phyloP scores from a whole-genome alignment of 2,797 vertebrate species.

The Ciconia nigra region DNA sequence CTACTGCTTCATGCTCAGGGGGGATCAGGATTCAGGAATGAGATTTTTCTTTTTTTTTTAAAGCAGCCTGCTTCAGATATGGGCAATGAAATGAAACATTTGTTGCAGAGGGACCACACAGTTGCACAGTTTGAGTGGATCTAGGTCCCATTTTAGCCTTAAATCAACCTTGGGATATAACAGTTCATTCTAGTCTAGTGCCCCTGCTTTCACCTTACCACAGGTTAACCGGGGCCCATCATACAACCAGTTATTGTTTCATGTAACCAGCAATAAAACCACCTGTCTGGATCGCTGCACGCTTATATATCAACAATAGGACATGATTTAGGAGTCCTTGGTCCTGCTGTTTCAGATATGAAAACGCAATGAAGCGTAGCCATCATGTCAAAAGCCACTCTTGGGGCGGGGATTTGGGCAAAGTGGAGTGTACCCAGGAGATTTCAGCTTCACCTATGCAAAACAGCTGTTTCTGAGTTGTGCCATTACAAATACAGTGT shows the following conservation, averaged over 20 bases:
- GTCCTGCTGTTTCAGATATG: background rate
- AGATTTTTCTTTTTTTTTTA: background rate
- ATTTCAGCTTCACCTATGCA: background rate
- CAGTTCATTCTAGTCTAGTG: background rate
- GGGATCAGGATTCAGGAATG: background rate
- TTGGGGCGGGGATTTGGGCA: background rate
- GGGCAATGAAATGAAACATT: background rate
- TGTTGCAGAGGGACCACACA: background rate
- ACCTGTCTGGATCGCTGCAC: constrained; percentile 5
- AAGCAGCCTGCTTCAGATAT: background rate
- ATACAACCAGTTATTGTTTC: constrained; percentile 9
- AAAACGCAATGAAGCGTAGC: background rate
- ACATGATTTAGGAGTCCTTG: background rate
- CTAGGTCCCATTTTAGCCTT: background rate
- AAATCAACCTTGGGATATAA: background rate
- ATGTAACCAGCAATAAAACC: background rate
- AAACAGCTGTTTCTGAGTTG: background rate
- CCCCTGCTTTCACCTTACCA: background rate
- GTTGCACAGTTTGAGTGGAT: background rate
- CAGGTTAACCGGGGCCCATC: background rate
- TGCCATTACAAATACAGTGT: background rate
- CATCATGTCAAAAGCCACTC: background rate
- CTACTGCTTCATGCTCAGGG: background rate
- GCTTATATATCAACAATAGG: background rate
- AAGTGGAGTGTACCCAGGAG: background rate